These are phyloP conservation scores for Macrotis lagotis DNA, from an alignment of 2,113 vertebrate species.

Conservation along the genomic window DNA sequence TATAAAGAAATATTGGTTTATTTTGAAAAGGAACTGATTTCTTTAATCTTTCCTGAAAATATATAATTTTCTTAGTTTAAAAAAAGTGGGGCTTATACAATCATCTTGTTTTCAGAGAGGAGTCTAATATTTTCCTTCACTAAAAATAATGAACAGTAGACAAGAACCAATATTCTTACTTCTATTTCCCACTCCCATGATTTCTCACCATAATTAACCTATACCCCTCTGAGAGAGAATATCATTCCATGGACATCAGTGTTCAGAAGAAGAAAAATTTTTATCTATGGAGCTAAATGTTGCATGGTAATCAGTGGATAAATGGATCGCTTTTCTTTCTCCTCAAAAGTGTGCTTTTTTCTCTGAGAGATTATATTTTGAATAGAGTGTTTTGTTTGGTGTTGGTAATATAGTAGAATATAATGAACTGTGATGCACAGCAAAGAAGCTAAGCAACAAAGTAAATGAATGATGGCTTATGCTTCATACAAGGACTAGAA, in stretches of 20 bases:
- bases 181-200: not conserved
- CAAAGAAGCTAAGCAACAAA: conserved; percentile 63
- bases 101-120: not conserved
- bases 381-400: conserved; percentile 77
- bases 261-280: conserved; percentile 28
- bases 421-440: conserved; percentile 75
- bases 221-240: conserved; percentile 3
- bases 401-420: conserved; percentile 61
- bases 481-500: conserved; percentile 30
- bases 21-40: conserved; percentile 1
- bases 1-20: conserved; percentile 30
- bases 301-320: conserved; percentile 57
- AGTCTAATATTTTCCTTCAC: not conserved
- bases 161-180: not conserved
- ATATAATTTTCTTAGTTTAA: conserved; percentile 34
- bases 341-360: conserved; percentile 56
- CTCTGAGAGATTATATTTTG: conserved; percentile 69
- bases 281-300: conserved; percentile 65
- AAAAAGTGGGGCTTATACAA: not conserved
- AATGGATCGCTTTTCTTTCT: conserved; percentile 63
- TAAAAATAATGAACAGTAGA: not conserved
- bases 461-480: conserved; percentile 55
- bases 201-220: not conserved
- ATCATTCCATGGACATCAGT: conserved; percentile 58
- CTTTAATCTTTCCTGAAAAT: conserved; percentile 18